These are phyloP conservation scores for Halcyon badia DNA, from an alignment of 2,797 vertebrate species.

Conservation along the genomic window DNA sequence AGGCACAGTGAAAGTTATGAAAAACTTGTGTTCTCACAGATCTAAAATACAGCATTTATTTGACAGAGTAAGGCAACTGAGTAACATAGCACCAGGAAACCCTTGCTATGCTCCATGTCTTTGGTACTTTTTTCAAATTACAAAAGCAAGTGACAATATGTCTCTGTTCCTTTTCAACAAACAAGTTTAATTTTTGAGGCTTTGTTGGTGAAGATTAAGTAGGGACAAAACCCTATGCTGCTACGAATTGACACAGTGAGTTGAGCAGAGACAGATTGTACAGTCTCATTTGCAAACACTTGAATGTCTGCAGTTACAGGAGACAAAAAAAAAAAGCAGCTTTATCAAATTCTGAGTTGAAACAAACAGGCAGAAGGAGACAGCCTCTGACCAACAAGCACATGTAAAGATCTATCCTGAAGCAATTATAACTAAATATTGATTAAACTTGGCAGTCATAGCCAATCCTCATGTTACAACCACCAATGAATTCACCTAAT, in stretches of 20 bases:
- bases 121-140: slow-evolving; percentile 7
- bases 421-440: background rate
- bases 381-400: background rate
- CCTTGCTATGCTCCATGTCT: background rate
- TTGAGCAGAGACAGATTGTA: background rate
- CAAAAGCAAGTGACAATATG: background rate
- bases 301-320: background rate
- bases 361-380: background rate
- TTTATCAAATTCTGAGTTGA: background rate
- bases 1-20: background rate
- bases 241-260: background rate
- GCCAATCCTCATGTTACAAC: background rate
- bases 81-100: background rate
- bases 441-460: background rate
- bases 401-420: background rate
- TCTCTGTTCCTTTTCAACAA: background rate
- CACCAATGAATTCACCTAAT: background rate
- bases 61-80: background rate
- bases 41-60: background rate
- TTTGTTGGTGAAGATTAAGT: background rate
- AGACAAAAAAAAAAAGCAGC: background rate
- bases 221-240: background rate
- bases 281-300: background rate
- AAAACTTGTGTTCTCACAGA: background rate
- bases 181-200: background rate